Base-by-base conservation (phyloP, 2,797 vertebrate genomes). In the Sebastes aleutianus region DNA sequence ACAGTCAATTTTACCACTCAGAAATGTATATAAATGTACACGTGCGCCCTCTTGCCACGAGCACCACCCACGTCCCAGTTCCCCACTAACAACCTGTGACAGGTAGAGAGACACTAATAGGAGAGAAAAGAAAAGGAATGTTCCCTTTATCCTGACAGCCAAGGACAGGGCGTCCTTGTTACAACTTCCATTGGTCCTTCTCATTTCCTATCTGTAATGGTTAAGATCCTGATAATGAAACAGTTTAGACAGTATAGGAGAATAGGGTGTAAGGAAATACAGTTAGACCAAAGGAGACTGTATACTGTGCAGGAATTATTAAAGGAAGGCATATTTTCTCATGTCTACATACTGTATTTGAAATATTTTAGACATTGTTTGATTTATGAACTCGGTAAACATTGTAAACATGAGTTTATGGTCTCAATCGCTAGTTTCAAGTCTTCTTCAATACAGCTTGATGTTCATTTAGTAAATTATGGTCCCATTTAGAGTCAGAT, bases 31-130 rank as follows among this genome's bases (percentile, higher is more conserved):
- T 24, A 63, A 43, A 63, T 13, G 5, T 39, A 58, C 32, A 31
- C 27, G 18, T n/a, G 3, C 10, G 7, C 53, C 2, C 8, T 31
- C n/a, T 26, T 24, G 3, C 31, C 5, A 8, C 0, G 14, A n/a
- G 68, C 50, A 6, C 10, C 29, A 12, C 50, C 50, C 62, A 53
- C 3, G 7, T 26, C 5, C 22, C 47, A 3, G 3, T 5, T 58
- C 34, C 24, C 4, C 67, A 3, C 73, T 78, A 84, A 80, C 78
- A 66, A 66, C 62, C 56, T 1, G 61, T 79, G 85, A 87, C 85
- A 82, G 84, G 68, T 36, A 20, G 71, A 47, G 64, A 76, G 58
- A 86, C 62, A 74, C 83, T 90, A 90, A 90, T 90, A 90, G 82
- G 87, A 79, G 74, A n/a, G 64, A 67, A 56, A 26, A 70, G 54